phyloP scores from a whole-genome alignment of 2,888 invertebrate species.

The Coleophora flavipennella region DNA sequence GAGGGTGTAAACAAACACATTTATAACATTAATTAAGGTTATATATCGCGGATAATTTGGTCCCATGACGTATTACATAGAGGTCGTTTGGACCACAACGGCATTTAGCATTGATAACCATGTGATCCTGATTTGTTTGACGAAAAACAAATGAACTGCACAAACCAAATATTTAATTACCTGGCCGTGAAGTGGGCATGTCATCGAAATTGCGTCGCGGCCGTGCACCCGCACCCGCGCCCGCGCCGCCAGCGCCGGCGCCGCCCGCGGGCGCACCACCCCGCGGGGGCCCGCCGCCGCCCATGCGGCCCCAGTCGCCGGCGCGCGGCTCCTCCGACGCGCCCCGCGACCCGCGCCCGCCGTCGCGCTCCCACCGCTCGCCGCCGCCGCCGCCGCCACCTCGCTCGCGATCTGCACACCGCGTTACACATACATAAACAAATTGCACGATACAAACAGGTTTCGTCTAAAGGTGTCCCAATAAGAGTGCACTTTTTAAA shows the following conservation, averaged over 20 bases:
- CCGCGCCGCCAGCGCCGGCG: slow-evolving; percentile 17
- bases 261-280: slow-evolving; percentile 40
- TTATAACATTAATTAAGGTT: no score
- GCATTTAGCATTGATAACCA: no score
- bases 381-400: slow-evolving; percentile 49
- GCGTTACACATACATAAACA: not conserved
- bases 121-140: no score
- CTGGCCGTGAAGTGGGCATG: slow-evolving; percentile 55
- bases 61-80: no score
- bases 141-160: no score
- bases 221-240: slow-evolving; percentile 32
- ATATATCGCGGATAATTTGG: no score
- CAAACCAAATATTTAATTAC: no score
- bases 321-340: slow-evolving; percentile 49
- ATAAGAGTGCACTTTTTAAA: no score
- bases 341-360: slow-evolving; percentile 46
- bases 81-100: no score
- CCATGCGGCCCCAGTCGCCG: slow-evolving; percentile 55
- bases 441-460: no score
- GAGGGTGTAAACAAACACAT: no score
- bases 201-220: slow-evolving; percentile 48
- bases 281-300: slow-evolving; percentile 38
- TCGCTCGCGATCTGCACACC: slow-evolving; percentile 29
- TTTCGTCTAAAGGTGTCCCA: no score
- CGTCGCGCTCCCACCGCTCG: slow-evolving; percentile 47